phyloP scores from a whole-genome alignment of 2,113 vertebrate species.

The Aegithalos caudatus region DNA sequence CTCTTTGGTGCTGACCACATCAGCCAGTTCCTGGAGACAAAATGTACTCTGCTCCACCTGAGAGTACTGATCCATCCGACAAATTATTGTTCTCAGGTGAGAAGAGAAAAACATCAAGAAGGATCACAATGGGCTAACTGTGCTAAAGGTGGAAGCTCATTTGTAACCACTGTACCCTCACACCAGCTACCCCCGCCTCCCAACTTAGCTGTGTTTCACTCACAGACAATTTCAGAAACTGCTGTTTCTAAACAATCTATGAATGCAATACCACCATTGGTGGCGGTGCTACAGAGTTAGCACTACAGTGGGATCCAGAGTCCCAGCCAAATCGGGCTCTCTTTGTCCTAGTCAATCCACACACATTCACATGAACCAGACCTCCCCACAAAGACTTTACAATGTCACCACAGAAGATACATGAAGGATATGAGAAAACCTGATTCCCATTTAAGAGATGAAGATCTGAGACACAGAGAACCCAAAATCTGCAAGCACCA shows the following conservation, averaged over 20 bases:
- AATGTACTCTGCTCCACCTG: neutral
- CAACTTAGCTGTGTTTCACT: neutral
- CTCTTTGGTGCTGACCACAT: neutral
- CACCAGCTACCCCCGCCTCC: neutral
- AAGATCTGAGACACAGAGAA: neutral
- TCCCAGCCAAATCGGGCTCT: neutral
- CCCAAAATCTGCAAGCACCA: neutral
- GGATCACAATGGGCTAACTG: neutral
- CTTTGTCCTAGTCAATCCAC: neutral
- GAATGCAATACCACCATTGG: neutral
- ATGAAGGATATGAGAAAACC: neutral
- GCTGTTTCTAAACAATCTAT: neutral
- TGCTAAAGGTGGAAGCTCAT: neutral
- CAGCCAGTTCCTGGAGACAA: neutral
- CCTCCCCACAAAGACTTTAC: neutral
- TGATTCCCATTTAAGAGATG: neutral
- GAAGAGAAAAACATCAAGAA: neutral
- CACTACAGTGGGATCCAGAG: neutral
- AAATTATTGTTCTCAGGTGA: neutral
- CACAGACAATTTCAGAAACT: neutral
- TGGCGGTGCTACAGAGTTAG: neutral
- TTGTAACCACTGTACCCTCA: neutral
- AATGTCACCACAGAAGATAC: neutral
- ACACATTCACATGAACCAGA: neutral
- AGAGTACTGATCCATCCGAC: fast-evolving